Evolutionary conservation across 2,888 invertebrate species (phyloP), one percentile per base, ranked within the genome.

Genomic region (Perdita meconis): DNA sequence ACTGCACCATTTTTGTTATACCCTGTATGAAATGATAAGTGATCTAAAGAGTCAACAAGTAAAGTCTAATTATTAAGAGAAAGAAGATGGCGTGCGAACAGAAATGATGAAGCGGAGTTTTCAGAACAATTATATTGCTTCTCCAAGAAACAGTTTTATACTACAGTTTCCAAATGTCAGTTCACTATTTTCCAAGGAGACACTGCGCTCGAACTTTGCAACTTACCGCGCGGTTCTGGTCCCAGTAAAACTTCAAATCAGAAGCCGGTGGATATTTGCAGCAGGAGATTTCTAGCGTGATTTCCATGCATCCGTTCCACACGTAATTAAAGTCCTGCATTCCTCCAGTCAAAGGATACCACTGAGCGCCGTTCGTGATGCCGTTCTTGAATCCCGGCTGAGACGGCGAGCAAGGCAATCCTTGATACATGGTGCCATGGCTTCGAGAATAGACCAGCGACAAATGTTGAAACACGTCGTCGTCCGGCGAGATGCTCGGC

Each of bases 321-420:
- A 97, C 95, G 92, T 98, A 98, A 92, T 98, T 98, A 92, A 97
- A 98, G 91, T 98, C 98, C 93, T 97, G 97, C 97, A 97, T 97
- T 24, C 97, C 97, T 67, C 97, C 97, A 94, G 96, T 97, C 5
- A 98, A 93, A 0, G 97, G 97, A 92, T 98, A 98, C 98, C 98
- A 98, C 67, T 96, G 97, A 0, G 98, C 98, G 3, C 98, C 98
- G 89, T 98, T 98, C 1, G 98, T 98, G 84, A 98, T 98, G 10
- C 98, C 98, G 91, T 97, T 95, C 89, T 95, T 95, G 92, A 98
- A 98, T 55, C 96, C 94, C 5, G 95, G 95, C 56, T 94, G 94
- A 8, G 96, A 95, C 10, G 95, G 94, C 89, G 96, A 96, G 93
- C 97, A 97, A 4, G 97, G 96, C 4, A 96, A 95, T 6, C 97